Percentiles rank a stretch among this genome's conserved stretches.
These are phyloP conservation scores for Chionomys nivalis DNA, from an alignment of 2,113 vertebrate genomes.

Conservation along the genomic window DNA sequence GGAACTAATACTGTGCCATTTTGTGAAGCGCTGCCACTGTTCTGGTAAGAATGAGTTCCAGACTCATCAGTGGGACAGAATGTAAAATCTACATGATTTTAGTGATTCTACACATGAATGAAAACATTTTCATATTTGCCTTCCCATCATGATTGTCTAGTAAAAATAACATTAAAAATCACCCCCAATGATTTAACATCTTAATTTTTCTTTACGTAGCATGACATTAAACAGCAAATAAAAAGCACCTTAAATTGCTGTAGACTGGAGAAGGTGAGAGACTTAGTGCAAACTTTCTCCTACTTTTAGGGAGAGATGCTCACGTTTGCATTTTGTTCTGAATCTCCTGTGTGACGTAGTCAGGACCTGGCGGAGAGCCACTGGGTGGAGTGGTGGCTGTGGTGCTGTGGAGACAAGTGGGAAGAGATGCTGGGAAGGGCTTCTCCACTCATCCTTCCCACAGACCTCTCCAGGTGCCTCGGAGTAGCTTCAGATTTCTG, in stretches of 20 bases:
- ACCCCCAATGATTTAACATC: background rate
- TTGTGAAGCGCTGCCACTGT: too few relatives aligned
- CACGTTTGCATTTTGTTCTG: background rate
- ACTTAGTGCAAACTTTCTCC: background rate
- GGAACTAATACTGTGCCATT: background rate
- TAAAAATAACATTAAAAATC: background rate
- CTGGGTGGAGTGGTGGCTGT: rapidly evolving
- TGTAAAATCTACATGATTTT: background rate
- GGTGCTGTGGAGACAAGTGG: background rate
- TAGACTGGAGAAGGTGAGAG: background rate
- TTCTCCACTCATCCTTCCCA: background rate
- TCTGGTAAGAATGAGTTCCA: background rate
- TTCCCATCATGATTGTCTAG: background rate
- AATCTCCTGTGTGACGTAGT: background rate
- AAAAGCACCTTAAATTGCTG: background rate
- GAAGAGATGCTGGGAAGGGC: rapidly evolving
- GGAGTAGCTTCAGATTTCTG: too few relatives aligned
- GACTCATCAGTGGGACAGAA: background rate
- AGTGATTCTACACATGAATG: background rate
- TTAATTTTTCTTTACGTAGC: background rate
- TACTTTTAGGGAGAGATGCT: background rate
- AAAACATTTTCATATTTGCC: background rate
- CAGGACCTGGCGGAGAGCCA: background rate
- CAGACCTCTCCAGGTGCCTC: background rate
- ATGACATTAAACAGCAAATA: background rate